Evolutionary conservation across 2,888 invertebrate genomes (phyloP).

Genomic region (Cerastis rubricosa): DNA sequence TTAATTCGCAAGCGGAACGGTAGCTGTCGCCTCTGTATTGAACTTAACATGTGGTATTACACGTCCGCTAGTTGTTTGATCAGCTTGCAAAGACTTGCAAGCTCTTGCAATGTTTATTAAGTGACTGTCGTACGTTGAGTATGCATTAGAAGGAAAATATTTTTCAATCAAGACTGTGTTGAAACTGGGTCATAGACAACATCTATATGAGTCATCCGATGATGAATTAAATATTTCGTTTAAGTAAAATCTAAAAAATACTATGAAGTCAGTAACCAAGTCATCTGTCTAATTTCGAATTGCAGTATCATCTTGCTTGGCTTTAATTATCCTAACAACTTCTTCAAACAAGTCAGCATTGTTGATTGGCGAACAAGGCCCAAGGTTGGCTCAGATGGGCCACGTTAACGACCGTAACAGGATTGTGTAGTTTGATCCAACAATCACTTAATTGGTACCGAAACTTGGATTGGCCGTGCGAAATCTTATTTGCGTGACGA

Average conservation of each 20-base stretch:
- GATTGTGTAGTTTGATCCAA: slow-evolving; percentile 52
- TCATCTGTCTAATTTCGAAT: slow-evolving; percentile 9
- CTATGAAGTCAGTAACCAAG: not conserved
- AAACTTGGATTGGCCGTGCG: slow-evolving; percentile 60
- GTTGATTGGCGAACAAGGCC: slow-evolving; percentile 43
- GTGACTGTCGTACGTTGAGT: slow-evolving; percentile 42
- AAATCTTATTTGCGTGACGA: slow-evolving; percentile 59
- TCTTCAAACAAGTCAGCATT: slow-evolving; percentile 31
- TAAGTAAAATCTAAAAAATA: not conserved
- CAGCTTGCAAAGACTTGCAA: slow-evolving; percentile 51
- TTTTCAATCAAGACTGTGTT: slow-evolving; percentile 29
- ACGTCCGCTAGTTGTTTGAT: slow-evolving; percentile 57
- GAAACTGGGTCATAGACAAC: slow-evolving; percentile 5
- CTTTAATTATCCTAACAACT: slow-evolving; percentile 22
- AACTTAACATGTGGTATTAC: slow-evolving; percentile 61
- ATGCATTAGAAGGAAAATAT: slow-evolving; percentile 31
- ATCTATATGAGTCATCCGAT: not conserved
- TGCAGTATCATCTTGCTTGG: not conserved
- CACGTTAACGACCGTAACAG: slow-evolving; percentile 55
- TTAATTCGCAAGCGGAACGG: slow-evolving; percentile 77
- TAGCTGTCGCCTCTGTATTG: slow-evolving; percentile 74
- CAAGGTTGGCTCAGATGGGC: slow-evolving; percentile 34
- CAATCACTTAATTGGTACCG: slow-evolving; percentile 60
- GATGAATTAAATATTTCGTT: not conserved
- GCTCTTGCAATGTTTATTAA: slow-evolving; percentile 64